Evolutionary conservation across 2,797 vertebrate genomes (phyloP).

Genomic region (Channallabes apus): DNA sequence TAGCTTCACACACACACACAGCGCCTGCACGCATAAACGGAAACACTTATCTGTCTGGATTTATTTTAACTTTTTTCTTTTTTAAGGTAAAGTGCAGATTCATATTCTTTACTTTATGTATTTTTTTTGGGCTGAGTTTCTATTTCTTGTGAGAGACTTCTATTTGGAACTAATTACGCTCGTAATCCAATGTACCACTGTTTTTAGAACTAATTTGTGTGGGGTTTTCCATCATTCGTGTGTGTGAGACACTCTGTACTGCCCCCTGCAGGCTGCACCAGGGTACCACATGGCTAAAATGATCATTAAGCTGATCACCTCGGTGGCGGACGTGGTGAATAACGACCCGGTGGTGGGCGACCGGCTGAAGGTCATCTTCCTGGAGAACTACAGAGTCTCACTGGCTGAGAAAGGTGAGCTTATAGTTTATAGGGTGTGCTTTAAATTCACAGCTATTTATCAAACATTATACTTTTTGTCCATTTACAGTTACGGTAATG

Average conservation of each 20-base stretch:
- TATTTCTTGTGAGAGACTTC: too few relatives aligned
- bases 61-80: too few relatives aligned
- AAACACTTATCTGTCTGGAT: too few relatives aligned
- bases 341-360: slow-evolving; percentile 81
- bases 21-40: too few relatives aligned
- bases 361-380: slow-evolving; percentile 81
- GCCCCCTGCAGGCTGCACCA: slow-evolving; percentile 75
- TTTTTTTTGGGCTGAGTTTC: too few relatives aligned
- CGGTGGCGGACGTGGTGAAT: slow-evolving; percentile 79
- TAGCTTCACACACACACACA: too few relatives aligned
- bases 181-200: too few relatives aligned
- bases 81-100: too few relatives aligned
- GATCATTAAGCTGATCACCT: slow-evolving; percentile 85
- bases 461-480: not conserved
- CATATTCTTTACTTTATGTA: too few relatives aligned
- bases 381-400: slow-evolving; percentile 86
- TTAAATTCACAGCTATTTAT: not conserved
- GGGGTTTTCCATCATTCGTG: too few relatives aligned
- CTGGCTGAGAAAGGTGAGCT: slow-evolving; percentile 82
- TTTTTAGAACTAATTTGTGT: too few relatives aligned
- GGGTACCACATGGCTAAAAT: slow-evolving; percentile 90
- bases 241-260: not conserved
- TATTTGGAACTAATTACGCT: too few relatives aligned
- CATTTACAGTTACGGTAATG: not conserved
- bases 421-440: not conserved